Base-by-base conservation (phyloP, 2,113 vertebrate genomes). In the Microcebus ravelobensis region DNA sequence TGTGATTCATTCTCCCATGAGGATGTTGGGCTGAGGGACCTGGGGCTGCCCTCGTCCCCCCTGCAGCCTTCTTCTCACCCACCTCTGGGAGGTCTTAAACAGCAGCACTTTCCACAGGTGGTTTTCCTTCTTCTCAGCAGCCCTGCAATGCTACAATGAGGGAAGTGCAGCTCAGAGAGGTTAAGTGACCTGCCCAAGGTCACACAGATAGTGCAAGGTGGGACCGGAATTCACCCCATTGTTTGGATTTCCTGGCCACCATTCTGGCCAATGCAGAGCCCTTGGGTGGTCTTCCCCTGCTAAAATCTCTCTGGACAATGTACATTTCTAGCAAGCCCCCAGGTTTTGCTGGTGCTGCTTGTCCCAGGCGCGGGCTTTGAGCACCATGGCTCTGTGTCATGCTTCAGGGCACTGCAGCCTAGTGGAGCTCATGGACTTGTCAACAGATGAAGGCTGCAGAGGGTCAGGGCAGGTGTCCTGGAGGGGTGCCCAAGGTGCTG, bases 341-440 rank as follows among this genome's bases (percentile, higher is more conserved):
- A 2, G 80, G n/a, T 14, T 65, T 6, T 3, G 48, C 61, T 10
- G 31, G 3, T 57, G n/a, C 65, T 34, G 71, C 21, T 11, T 42
- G 34, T 71, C 13, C 5, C 7, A 52, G 63, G 27, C 7, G 6
- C 31, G 0, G 12, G 14, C 79, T 48, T 25, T 39, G 52, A 61
- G 36, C 7, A 23, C 17, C 14, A 8, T 23, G 68, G n/a, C 23
- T 11, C 10, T 9, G 17, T 3, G 17, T 34, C 67, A 15, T 18
- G 42, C 29, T 17, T 76, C n/a, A 18, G 39, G 29, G 42, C 7
- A 5, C 4, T 27, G 0, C 14, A 9, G 25, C 13, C 31, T 2
- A 23, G 55, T 2, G 68, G 55, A 8, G 29, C 5, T 1, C 25
- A 11, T 0, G 3, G 52, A 10, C 25, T 67, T 34, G 50, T 7